Conservation (phyloP, 1,140 invertebrate genomes). For the Eriosoma lanigerum region DNA sequence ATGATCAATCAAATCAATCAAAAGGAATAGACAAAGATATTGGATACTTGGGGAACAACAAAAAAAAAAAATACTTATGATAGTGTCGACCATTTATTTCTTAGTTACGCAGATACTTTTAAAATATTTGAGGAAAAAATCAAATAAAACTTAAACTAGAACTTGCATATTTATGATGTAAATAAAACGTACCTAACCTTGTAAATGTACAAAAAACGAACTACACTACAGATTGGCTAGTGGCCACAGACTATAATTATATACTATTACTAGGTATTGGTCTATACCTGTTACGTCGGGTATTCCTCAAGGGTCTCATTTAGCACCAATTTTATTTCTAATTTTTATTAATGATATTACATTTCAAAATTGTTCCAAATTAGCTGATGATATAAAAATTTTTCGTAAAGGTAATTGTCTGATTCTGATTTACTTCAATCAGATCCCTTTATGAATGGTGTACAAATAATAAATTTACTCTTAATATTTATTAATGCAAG, state of each 20-base stretch:
- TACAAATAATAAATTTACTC: not conserved
- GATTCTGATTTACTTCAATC: slow-evolving; percentile 5
- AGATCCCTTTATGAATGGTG: slow-evolving; percentile 12
- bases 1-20: not conserved
- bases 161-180: no score
- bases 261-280: no score
- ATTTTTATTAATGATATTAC: not conserved
- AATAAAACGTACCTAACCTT: no score
- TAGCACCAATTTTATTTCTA: not conserved
- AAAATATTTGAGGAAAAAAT: slow-evolving; percentile 8
- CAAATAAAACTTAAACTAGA: slow-evolving; percentile 17
- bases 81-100: slow-evolving; percentile 17
- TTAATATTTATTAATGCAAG: slow-evolving; percentile 23
- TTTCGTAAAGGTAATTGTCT: not conserved
- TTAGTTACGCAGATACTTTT: slow-evolving; percentile 13
- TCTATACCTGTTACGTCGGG: not conserved
- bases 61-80: slow-evolving; percentile 14
- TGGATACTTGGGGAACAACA: not conserved
- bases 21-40: not conserved
- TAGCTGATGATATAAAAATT: slow-evolving; percentile 15
- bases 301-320: not conserved
- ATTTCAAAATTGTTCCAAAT: slow-evolving; percentile 20
- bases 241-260: no score
- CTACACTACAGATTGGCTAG: no score
- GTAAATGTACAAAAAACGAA: no score